Conservation (phyloP, 64 coral and sea anemone genomes). For the Astreopora myriophthalma region DNA sequence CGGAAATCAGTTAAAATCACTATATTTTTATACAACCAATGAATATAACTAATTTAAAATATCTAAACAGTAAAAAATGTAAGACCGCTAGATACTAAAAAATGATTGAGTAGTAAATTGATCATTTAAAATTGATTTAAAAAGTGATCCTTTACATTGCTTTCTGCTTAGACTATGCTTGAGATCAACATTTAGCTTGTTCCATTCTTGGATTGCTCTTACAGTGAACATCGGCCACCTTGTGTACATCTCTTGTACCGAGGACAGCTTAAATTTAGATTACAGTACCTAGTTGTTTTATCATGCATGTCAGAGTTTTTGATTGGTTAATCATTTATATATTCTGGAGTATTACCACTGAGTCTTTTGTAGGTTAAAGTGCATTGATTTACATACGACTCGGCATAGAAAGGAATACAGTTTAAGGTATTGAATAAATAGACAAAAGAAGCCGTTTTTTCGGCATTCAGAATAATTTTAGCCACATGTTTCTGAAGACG, state of each 20-base stretch:
- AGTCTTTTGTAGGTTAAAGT: neutral
- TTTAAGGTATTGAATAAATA: slow-evolving; percentile 7
- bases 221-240: neutral
- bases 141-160: no score
- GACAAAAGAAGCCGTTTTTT: slow-evolving; percentile 5
- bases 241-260: neutral
- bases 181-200: neutral
- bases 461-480: slow-evolving; percentile 2
- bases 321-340: neutral
- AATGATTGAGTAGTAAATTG: no score
- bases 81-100: no score
- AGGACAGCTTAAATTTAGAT: neutral
- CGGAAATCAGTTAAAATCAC: no score
- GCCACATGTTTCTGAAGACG: slow-evolving; percentile 24
- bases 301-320: neutral
- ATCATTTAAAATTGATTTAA: no score
- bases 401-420: neutral
- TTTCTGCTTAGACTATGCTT: neutral
- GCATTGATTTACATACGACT: slow-evolving; percentile 6
- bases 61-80: no score
- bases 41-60: no score
- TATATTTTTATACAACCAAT: no score
- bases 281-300: neutral
- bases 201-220: neutral
- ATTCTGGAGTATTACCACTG: neutral